Conservation (phyloP, 2,113 vertebrate genomes). For the Macquaria ambigua region DNA sequence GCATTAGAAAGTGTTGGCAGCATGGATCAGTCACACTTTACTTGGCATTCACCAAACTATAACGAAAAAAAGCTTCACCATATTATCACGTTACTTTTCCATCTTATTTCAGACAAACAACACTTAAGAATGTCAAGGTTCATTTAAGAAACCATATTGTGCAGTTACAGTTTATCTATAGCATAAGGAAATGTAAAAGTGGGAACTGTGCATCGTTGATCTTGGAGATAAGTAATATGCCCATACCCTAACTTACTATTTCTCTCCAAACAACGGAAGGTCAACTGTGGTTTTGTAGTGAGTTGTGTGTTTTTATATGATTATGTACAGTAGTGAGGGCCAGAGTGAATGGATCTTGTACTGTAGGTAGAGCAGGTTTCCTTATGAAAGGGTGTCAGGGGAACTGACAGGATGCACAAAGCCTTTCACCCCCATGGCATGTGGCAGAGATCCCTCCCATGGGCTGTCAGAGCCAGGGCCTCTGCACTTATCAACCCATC, state of each 20-base stretch:
- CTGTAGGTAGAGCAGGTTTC: slow-evolving; percentile 54
- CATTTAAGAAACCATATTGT: background rate
- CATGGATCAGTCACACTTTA: background rate
- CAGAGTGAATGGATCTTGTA: slow-evolving; percentile 42
- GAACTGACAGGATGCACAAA: slow-evolving; percentile 72
- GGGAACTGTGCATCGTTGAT: background rate
- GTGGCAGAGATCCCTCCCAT: slow-evolving; percentile 75
- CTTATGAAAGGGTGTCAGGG: slow-evolving; percentile 59
- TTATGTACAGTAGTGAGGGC: slow-evolving; percentile 14
- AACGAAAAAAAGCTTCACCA: background rate
- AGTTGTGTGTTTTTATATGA: slow-evolving; percentile 7
- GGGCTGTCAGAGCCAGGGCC: slow-evolving; percentile 72
- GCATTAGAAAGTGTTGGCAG: background rate
- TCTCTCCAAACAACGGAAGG: slow-evolving; percentile 10
- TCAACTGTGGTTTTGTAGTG: background rate
- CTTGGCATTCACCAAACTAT: background rate
- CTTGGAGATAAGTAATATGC: background rate
- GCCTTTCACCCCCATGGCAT: slow-evolving; percentile 71
- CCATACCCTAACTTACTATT: background rate
- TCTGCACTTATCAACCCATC: slow-evolving; percentile 84
- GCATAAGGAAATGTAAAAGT: background rate
- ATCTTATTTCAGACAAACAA: background rate
- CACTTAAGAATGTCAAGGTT: background rate
- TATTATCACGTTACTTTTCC: background rate
- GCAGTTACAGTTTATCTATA: background rate